phyloP scores from a whole-genome alignment of 30 jellyfish, hydroid and myxozoan genomes.

The Haliclystus octoradiatus region DNA sequence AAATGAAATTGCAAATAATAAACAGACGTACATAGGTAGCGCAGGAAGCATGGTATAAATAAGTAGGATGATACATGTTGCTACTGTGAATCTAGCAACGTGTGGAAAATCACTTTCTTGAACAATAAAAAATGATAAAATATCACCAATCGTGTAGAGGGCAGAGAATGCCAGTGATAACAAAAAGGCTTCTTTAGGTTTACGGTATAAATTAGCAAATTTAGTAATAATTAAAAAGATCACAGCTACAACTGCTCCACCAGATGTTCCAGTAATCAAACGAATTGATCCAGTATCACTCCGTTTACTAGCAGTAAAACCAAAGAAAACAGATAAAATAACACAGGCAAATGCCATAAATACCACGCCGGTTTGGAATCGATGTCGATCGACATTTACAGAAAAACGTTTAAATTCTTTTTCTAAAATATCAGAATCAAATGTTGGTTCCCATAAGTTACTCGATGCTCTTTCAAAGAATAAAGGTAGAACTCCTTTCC shows the following conservation, averaged over 20 bases:
- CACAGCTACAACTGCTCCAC: constrained; percentile 41
- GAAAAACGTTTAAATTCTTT: constrained; percentile 85
- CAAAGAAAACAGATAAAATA: constrained; percentile 60
- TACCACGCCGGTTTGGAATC: constrained; percentile 82
- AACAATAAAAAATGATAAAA: constrained; percentile 49
- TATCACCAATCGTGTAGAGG: constrained; percentile 60
- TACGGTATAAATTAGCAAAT: constrained; percentile 63
- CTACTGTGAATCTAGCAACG: constrained; percentile 84
- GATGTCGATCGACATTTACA: constrained; percentile 76
- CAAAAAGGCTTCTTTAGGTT: constrained; percentile 66
- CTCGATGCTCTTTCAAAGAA: constrained; percentile 97
- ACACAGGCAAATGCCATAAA: constrained; percentile 73
- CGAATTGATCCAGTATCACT: constrained; percentile 20
- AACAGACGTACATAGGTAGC: constrained; percentile 81
- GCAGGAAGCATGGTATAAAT: constrained; percentile 97
- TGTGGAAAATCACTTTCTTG: constrained; percentile 53
- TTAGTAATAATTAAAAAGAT: constrained; percentile 55
- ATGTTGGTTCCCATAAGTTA: constrained; percentile 80
- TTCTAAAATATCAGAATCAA: constrained; percentile 84
- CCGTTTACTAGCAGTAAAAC: constrained; percentile 43
- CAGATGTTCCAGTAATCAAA: constrained; percentile 61
- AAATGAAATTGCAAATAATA: constrained; percentile 47
- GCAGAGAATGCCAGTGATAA: constrained; percentile 39
- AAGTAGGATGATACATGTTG: constrained; percentile 69
- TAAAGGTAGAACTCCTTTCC: constrained; percentile 83